phyloP scores from a whole-genome alignment of 64 coral and sea anemone species.

The Stichodactyla mertensii region DNA sequence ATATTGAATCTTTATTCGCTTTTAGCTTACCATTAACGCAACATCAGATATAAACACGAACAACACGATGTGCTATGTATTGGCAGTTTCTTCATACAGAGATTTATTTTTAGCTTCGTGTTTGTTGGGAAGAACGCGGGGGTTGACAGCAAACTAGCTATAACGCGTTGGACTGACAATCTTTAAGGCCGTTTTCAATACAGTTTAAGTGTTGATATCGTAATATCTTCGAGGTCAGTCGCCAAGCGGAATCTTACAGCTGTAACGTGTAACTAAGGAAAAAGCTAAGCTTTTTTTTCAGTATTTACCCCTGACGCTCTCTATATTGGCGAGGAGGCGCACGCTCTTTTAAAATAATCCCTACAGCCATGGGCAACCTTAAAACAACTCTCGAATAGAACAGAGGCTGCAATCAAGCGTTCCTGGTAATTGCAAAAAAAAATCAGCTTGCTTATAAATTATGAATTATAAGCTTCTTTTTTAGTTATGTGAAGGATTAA shows the following conservation, averaged over 20 bases:
- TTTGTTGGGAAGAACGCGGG: neutral
- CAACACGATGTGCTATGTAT: neutral
- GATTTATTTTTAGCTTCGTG: neutral
- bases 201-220: neutral
- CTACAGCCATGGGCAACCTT: too few relatives aligned
- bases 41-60: neutral
- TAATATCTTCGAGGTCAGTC: neutral
- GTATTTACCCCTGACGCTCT: neutral
- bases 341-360: neutral
- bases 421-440: too few relatives aligned
- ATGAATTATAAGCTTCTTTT: too few relatives aligned
- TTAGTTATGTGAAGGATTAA: too few relatives aligned
- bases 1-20: neutral
- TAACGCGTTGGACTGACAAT: neutral
- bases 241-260: neutral
- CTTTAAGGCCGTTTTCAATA: neutral
- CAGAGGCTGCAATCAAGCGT: too few relatives aligned
- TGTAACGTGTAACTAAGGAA: neutral
- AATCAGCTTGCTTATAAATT: too few relatives aligned
- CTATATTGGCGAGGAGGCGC: neutral
- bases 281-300: neutral
- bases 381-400: neutral
- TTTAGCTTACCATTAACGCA: neutral
- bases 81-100: neutral
- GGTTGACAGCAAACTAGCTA: neutral